Evolutionary conservation across 2,113 vertebrate species (phyloP).

Genomic region (Mellivora capensis): DNA sequence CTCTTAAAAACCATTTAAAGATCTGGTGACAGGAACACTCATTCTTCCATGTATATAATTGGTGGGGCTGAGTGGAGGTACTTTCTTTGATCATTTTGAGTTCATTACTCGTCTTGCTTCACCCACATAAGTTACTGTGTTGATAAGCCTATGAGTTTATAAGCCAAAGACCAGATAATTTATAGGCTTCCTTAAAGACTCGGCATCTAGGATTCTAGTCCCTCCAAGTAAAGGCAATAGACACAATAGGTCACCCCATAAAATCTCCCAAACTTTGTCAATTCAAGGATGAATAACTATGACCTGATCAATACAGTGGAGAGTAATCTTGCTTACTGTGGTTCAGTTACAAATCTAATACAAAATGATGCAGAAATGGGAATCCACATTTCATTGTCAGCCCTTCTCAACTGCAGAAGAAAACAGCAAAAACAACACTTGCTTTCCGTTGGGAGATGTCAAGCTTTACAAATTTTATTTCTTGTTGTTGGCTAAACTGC

Average conservation of each 20-base stretch:
- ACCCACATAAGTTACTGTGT: too few relatives aligned
- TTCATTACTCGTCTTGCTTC: background rate
- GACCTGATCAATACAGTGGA: background rate
- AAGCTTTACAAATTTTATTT: conserved; percentile 22
- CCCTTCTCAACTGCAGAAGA: background rate
- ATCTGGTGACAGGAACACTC: background rate
- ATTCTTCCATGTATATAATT: accelerated
- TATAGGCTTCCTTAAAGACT: background rate
- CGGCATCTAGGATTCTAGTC: background rate
- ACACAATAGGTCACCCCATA: background rate
- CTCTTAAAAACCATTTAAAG: background rate
- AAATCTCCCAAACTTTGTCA: background rate
- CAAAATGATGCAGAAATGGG: background rate
- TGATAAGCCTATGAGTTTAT: background rate
- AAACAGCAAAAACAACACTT: background rate
- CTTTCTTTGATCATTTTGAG: background rate
- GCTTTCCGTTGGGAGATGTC: background rate
- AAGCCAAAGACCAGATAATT: background rate
- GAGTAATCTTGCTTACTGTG: background rate
- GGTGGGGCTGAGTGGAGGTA: background rate
- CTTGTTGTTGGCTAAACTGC: background rate
- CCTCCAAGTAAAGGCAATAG: background rate
- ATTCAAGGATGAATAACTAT: background rate
- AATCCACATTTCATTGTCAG: background rate
- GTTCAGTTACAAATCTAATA: background rate